Conservation (phyloP, 2,797 vertebrate species). For the Falco biarmicus region DNA sequence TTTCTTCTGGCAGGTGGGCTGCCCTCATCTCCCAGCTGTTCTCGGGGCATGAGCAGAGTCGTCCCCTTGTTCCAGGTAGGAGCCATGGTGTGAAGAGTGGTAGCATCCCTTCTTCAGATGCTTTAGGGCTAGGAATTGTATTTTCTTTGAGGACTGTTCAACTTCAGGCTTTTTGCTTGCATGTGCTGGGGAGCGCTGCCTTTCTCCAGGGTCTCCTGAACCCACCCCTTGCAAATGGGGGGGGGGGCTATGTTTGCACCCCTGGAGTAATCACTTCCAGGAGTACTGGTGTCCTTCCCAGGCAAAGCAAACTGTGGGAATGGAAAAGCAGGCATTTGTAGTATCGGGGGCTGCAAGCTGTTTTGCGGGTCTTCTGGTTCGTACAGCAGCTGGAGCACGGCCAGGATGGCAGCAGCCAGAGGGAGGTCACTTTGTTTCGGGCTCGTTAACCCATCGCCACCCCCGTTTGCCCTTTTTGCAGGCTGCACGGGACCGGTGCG, state of each 20-base stretch:
- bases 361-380: background rate
- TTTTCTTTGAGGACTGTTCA: background rate
- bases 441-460: background rate
- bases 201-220: background rate
- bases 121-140: background rate
- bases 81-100: background rate
- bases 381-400: background rate
- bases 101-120: background rate
- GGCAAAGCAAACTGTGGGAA: background rate
- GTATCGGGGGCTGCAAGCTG: background rate
- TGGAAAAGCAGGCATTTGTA: background rate
- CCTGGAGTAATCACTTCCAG: background rate
- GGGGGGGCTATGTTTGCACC: background rate
- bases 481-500: rapidly evolving
- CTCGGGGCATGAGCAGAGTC: background rate
- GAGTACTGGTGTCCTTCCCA: background rate
- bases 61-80: background rate
- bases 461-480: background rate
- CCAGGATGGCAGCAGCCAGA: background rate
- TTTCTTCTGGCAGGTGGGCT: background rate
- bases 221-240: background rate
- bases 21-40: background rate
- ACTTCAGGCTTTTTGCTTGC: background rate
- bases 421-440: background rate
- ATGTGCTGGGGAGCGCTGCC: background rate